Conservation (phyloP, 2,797 vertebrate genomes). For the Denticeps clupeoides region DNA sequence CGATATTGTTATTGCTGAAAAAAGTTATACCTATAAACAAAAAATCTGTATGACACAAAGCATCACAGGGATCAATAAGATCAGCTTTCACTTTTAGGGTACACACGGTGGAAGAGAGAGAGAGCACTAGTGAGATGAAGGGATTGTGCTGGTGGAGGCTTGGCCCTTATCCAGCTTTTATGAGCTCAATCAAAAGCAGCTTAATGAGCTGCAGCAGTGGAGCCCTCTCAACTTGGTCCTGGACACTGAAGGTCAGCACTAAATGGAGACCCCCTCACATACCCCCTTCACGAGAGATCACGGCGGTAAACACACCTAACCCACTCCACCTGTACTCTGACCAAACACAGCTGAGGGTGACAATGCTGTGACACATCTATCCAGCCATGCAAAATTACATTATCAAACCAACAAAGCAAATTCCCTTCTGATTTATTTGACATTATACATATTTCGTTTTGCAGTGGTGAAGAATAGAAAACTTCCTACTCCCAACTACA, state of each 20-base stretch:
- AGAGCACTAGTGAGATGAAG: constrained; percentile 36
- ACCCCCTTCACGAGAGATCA: neutral
- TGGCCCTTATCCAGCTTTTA: constrained; percentile 43
- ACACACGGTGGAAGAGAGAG: neutral
- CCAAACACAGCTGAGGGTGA: neutral
- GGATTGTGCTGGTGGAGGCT: constrained; percentile 38
- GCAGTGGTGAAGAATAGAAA: too few relatives aligned
- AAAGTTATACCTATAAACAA: too few relatives aligned
- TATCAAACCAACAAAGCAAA: too few relatives aligned
- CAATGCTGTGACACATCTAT: too few relatives aligned
- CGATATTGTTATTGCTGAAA: too few relatives aligned
- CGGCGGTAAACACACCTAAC: neutral
- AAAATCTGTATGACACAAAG: too few relatives aligned
- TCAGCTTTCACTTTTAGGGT: too few relatives aligned
- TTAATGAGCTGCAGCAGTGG: constrained; percentile 34
- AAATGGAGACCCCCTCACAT: constrained; percentile 6
- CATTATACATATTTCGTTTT: too few relatives aligned
- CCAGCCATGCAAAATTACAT: too few relatives aligned
- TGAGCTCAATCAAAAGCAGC: constrained; percentile 47
- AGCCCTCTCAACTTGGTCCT: constrained; percentile 28
- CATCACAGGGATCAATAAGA: too few relatives aligned
- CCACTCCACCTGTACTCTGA: neutral
- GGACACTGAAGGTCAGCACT: constrained; percentile 31
- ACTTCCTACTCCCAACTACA: too few relatives aligned
- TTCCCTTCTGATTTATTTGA: too few relatives aligned